Evolutionary conservation across 2,797 vertebrate species (phyloP), one percentile per base, ranked within the genome.

Genomic region (Oreonectes daqikongensis): DNA sequence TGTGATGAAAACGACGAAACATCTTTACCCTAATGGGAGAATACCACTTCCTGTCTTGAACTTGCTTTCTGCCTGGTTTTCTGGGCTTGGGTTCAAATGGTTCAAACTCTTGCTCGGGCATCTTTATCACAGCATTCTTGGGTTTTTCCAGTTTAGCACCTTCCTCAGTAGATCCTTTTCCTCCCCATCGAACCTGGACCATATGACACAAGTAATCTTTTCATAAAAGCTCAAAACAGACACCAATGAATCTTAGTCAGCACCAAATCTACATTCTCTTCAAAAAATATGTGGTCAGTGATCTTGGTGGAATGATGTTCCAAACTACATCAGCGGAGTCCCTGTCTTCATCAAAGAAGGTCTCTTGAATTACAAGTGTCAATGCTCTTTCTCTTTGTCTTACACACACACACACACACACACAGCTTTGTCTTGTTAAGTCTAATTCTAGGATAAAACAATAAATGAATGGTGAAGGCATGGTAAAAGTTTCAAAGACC

Each of bases 121-220:
- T 90, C 84, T 95, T 96, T 86, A 97, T 94, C 84, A 96, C 91
- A 0, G 96, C 96, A 20, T 97, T 97, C 90, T 97, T 94, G 1
- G 96, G 95, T 82, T 97, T 97, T 87, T 97, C 96, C 82, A 97
- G 80, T 83, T 96, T 96, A 1, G 96, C 96, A 57, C 96, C 96
- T 86, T 97, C 96, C 85, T 97, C 96, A 0, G 96, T 97, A 0
- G 96, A 96, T 1, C 95, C 96, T 71, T 96, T 96, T n/a, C 93
- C 95, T 80, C 95, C 96, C 96, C 96, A 97, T 7, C 95, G 94
- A 67, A 97, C 96, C 96, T 97, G 78, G 42, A 68, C 18, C 42
- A 22, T 7, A 22, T 12, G 26, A n/a, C 11, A 28, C 44, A 81
- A 22, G 72, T 38, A 1, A 20, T 12, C 6, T 60, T 46, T 18